A percentile compares a stretch with the other conserved stretches of the same genome.
Evolutionary conservation across 2,113 vertebrate genomes (phyloP).

Genomic region (Poeciliopsis occidentalis): DNA sequence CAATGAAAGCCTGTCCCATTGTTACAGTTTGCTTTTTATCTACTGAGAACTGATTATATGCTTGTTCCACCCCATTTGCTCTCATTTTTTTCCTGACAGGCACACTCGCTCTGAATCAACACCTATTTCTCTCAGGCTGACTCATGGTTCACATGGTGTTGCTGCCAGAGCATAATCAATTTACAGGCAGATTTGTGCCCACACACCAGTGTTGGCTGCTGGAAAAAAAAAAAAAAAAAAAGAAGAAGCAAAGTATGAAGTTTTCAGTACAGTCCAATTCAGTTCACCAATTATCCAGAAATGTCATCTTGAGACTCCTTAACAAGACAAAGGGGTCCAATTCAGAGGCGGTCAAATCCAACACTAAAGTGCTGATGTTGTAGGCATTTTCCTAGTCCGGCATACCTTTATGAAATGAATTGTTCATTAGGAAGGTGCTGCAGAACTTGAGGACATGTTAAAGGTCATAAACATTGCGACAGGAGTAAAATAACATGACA

Average conservation of each 20-base stretch:
- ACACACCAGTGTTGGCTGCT: constrained; percentile 12
- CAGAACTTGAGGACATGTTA: background rate
- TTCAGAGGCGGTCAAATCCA: background rate
- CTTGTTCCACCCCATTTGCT: constrained; percentile 34
- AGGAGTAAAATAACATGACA: too few relatives aligned
- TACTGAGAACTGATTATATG: constrained; percentile 42
- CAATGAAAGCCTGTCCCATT: constrained; percentile 62
- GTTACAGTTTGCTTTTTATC: constrained; percentile 59
- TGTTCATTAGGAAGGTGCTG: too few relatives aligned
- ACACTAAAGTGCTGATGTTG: background rate
- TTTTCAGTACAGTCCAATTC: background rate
- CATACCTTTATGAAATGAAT: background rate
- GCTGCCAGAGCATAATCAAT: constrained; percentile 48
- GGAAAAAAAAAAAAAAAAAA: background rate
- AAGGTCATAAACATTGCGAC: background rate
- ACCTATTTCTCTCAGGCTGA: constrained; percentile 45
- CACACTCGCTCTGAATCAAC: constrained; percentile 37
- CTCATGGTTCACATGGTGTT: constrained; percentile 44
- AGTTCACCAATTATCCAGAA: background rate
- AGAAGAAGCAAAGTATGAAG: background rate
- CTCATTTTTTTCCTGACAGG: constrained; percentile 35
- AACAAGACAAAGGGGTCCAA: background rate
- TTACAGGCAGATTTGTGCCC: constrained; percentile 51
- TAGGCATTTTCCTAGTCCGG: background rate
- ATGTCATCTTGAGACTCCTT: background rate